These are phyloP conservation scores for Mirza zaza DNA, from an alignment of 2,113 vertebrate species.

Conservation along the genomic window DNA sequence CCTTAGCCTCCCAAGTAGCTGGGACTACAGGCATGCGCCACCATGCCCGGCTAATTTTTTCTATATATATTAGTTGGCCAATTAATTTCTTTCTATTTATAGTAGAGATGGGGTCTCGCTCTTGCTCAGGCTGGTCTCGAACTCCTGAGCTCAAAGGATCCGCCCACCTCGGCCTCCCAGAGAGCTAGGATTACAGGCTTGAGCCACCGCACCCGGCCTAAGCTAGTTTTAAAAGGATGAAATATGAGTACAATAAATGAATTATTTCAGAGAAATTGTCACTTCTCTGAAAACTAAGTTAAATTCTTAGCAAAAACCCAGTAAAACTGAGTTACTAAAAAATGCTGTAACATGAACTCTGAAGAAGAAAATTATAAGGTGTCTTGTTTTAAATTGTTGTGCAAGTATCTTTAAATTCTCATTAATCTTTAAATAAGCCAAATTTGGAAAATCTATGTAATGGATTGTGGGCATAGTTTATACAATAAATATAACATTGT, in stretches of 20 bases:
- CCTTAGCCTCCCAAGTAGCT: too few relatives aligned
- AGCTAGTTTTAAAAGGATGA: background rate
- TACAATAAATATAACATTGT: background rate
- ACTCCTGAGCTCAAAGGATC: too few relatives aligned
- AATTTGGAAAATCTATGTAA: background rate
- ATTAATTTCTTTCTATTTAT: too few relatives aligned
- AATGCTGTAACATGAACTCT: background rate
- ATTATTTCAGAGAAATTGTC: background rate
- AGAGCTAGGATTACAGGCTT: too few relatives aligned
- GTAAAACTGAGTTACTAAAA: constrained; percentile 12
- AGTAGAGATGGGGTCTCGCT: too few relatives aligned
- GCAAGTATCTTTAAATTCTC: constrained; percentile 13
- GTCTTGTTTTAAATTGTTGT: background rate
- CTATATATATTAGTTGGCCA: too few relatives aligned
- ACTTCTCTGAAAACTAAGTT: constrained; percentile 13
- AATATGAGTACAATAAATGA: background rate
- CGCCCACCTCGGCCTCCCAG: too few relatives aligned
- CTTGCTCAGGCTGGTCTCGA: too few relatives aligned
- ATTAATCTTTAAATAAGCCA: constrained; percentile 44
- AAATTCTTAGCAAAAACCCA: constrained; percentile 25
- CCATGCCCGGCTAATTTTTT: too few relatives aligned
- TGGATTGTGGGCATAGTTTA: background rate
- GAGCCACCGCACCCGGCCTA: too few relatives aligned
- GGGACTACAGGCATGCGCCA: too few relatives aligned
- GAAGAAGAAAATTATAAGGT: background rate